Evolutionary conservation across 2,113 vertebrate species (phyloP), one percentile per base, ranked within the genome.

Genomic region (Phycodurus eques): DNA sequence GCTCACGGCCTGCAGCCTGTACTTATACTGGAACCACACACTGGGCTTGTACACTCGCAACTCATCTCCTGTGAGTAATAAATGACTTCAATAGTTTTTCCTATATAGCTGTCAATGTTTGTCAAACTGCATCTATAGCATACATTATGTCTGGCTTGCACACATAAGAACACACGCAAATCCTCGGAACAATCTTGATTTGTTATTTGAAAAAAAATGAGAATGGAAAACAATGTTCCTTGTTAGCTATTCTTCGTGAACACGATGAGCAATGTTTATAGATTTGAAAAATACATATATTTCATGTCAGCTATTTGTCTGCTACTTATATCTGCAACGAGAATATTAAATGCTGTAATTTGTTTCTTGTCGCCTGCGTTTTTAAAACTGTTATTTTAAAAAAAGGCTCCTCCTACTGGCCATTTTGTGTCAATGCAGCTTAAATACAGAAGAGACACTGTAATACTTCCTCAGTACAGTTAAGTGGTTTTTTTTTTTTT

Each of bases 1-100:
- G 75, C 92, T 71, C 91, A 93, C 20, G 90, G 88, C 51, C 89
- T 98, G 39, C 96, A 96, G 85, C 95, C 95, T 2, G 83, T 98
- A 73, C 89, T 98, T 72, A 93, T 98, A 76, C 88, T 98, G 72
- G 96, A 98, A 49, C 95, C 94, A n/a, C 94, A 78, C 14, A 82
- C 94, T 0, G 93, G 93, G 49, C 84, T 92, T 27, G 75, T 94
- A 63, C 95, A 93, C 43, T 0, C 93, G 4, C 94, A 94, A 0
- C 88, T 96, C 69, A 87, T 96, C 80, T 92, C 94, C 0, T 83
- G 96, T 97, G 71, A 91, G 93, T 88, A 27, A 31, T 14, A 5
- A 47, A 66, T 46, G 43, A 65, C 39, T 14, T 12, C 6, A 44
- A 14, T 22, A 46, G 5, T 65, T 46, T 27, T 2, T 27, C 6